phyloP scores from a whole-genome alignment of 1,140 invertebrate genomes.

The Geopemphigus sp. region DNA sequence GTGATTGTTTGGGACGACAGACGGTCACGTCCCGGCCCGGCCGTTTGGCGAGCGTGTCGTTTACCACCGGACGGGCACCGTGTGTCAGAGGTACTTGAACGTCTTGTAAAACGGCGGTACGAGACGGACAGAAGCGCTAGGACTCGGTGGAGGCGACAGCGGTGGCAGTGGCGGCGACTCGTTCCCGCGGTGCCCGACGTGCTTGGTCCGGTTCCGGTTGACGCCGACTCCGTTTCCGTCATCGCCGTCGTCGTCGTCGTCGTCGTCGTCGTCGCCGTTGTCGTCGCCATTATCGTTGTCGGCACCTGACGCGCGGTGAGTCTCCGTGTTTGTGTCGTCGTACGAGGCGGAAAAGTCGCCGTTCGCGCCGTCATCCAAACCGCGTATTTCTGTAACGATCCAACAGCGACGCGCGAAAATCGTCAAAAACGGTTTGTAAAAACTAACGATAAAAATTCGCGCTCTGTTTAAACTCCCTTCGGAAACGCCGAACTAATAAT shows the following conservation, averaged over 20 bases:
- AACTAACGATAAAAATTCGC: no score
- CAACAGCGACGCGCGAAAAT: no score
- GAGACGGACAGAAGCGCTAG: slow-evolving; percentile 2
- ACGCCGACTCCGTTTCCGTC: not conserved
- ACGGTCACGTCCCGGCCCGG: no score
- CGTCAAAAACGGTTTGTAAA: no score
- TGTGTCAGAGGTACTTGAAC: slow-evolving; percentile 37
- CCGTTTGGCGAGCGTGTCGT: not conserved
- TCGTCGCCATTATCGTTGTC: not conserved
- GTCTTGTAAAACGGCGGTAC: slow-evolving; percentile 17
- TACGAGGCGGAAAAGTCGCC: not conserved
- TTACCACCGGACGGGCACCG: not conserved
- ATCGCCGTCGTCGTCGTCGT: not conserved
- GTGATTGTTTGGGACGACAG: not conserved
- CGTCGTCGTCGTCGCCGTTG: not conserved
- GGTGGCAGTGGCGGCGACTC: not conserved
- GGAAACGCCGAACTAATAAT: no score
- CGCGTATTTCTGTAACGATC: slow-evolving; percentile 4
- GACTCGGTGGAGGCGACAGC: not conserved
- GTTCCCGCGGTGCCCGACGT: not conserved
- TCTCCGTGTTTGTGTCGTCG: not conserved
- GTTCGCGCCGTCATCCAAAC: not conserved
- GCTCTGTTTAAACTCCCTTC: no score
- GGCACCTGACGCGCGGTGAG: no score
- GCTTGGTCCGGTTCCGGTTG: slow-evolving; percentile 31